Conservation (phyloP, 2,888 invertebrate species). For the Lordiphosa andalusiaca region DNA sequence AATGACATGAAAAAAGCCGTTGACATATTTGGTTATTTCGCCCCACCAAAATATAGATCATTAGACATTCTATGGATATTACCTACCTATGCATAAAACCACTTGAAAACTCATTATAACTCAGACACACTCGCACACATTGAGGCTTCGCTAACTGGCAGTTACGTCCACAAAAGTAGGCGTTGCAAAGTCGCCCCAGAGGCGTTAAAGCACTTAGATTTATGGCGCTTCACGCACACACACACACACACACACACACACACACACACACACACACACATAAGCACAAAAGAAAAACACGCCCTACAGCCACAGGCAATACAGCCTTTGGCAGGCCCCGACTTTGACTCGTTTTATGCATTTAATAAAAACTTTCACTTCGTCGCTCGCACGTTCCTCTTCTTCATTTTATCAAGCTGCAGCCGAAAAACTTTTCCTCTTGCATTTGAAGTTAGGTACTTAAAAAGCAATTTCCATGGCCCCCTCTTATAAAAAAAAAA, state of each 20-base stretch:
- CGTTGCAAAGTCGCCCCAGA: constrained; percentile 59
- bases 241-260: constrained; percentile 26
- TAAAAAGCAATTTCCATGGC: constrained; percentile 68
- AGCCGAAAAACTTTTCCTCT: constrained; percentile 52
- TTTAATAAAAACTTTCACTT: constrained; percentile 71
- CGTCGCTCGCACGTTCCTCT: constrained; percentile 44
- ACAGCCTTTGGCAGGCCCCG: constrained; percentile 41
- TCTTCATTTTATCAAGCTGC: constrained; percentile 40
- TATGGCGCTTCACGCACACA: constrained; percentile 53
- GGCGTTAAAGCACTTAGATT: constrained; percentile 73
- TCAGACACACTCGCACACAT: constrained; percentile 11
- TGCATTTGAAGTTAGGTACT: constrained; percentile 68
- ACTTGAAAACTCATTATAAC: constrained; percentile 71
- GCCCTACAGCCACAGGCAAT: constrained; percentile 13
- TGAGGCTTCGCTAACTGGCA: constrained; percentile 43
- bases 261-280: constrained; percentile 15
- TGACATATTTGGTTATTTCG: constrained; percentile 25
- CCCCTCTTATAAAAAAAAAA: constrained; percentile 15
- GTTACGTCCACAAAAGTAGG: constrained; percentile 68
- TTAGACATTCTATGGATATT: constrained; percentile 69
- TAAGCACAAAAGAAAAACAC: not conserved
- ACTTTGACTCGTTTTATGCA: constrained; percentile 67
- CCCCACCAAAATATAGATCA: constrained; percentile 57
- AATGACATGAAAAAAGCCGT: too few species aligned
- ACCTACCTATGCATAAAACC: constrained; percentile 73